phyloP scores from a whole-genome alignment of 1,140 invertebrate species.

The Drosophila oshimai region DNA sequence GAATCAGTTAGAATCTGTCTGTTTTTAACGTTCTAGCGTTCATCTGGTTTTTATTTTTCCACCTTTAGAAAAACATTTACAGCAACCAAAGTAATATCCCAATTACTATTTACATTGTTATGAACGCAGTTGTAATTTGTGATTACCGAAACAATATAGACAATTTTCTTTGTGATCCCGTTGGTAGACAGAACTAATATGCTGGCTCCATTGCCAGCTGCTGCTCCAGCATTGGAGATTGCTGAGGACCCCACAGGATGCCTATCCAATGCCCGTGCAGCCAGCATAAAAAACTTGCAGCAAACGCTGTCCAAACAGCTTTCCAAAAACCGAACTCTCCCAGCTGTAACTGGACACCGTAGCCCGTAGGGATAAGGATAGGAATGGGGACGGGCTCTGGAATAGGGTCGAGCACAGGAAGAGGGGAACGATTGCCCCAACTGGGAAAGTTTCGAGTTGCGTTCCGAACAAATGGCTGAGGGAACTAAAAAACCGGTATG shows the following conservation, averaged over 20 bases:
- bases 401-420: slow-evolving; percentile 21
- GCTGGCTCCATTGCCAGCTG: slow-evolving; percentile 10
- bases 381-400: neutral
- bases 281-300: slow-evolving; percentile 39
- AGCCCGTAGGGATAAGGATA: slow-evolving; percentile 37
- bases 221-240: neutral
- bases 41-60: no score
- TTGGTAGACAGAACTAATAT: neutral
- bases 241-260: slow-evolving; percentile 28
- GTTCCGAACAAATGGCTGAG: slow-evolving; percentile 49
- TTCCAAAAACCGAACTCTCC: slow-evolving; percentile 26
- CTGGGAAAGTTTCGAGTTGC: slow-evolving; percentile 63
- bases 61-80: no score
- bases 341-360: slow-evolving; percentile 56
- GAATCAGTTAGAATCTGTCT: no score
- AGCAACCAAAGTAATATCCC: no score
- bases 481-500: slow-evolving; percentile 60
- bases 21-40: no score
- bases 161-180: no score
- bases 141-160: no score
- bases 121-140: no score
- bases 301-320: slow-evolving; percentile 15
- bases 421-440: slow-evolving; percentile 26
- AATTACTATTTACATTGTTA: no score
- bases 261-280: neutral